Conservation (phyloP, 2,113 vertebrate genomes). For the Trinectes maculatus region DNA sequence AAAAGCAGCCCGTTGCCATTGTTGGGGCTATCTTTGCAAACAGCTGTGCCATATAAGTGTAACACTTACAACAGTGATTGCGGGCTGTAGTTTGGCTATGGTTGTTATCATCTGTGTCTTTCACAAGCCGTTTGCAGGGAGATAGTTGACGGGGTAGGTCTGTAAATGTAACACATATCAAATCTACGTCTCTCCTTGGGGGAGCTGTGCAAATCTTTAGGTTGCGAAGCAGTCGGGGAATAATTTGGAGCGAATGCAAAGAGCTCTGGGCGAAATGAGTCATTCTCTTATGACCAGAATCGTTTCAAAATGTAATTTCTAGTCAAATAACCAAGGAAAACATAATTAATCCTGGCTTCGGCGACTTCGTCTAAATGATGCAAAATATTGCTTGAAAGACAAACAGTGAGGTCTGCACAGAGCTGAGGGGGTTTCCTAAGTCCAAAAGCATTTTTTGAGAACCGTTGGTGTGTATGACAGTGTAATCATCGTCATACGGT, state of each 20-base stretch:
- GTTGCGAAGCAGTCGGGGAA: slow-evolving; percentile 32
- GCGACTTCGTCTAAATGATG: slow-evolving; percentile 28
- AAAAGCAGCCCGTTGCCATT: slow-evolving; percentile 35
- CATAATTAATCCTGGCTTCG: slow-evolving; percentile 51
- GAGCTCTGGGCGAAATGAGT: slow-evolving; percentile 45
- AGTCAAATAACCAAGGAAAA: slow-evolving; percentile 46
- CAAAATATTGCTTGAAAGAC: slow-evolving; percentile 54
- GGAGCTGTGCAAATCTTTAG: slow-evolving; percentile 15
- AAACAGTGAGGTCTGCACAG: slow-evolving; percentile 51
- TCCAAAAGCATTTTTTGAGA: slow-evolving; percentile 53
- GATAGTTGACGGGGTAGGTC: slow-evolving; percentile 44
- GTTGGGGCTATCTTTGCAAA: slow-evolving; percentile 52
- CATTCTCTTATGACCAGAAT: slow-evolving; percentile 56
- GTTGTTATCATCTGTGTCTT: slow-evolving; percentile 59
- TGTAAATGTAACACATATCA: slow-evolving; percentile 14
- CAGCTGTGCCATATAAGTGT: slow-evolving; percentile 69
- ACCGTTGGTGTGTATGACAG: slow-evolving; percentile 67
- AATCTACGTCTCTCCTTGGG: not conserved
- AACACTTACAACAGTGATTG: slow-evolving; percentile 43
- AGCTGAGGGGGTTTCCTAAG: slow-evolving; percentile 44
- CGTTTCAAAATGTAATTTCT: slow-evolving; percentile 51
- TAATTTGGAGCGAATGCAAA: slow-evolving; percentile 21
- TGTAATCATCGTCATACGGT: slow-evolving; percentile 65
- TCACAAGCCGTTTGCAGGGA: slow-evolving; percentile 31
- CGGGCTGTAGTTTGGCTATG: slow-evolving; percentile 40